Conservation (phyloP, 2,888 invertebrate genomes). For the Nomada flava region DNA sequence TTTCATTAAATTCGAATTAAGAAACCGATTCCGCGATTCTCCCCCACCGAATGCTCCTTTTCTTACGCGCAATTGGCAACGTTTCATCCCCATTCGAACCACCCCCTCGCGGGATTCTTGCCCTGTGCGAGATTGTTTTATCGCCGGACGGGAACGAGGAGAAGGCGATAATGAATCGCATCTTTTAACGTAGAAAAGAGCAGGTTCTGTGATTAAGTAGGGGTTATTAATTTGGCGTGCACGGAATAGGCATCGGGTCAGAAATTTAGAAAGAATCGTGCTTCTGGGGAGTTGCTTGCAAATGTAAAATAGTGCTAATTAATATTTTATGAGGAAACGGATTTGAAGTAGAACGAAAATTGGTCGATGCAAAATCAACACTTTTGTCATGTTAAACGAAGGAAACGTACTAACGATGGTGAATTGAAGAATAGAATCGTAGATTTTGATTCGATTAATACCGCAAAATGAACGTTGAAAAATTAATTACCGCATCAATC, state of each 20-base stretch:
- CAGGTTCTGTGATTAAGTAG: neutral
- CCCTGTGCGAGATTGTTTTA: neutral
- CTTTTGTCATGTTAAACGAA: no score
- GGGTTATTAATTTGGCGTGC: neutral
- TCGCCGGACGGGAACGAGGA: neutral
- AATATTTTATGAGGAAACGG: no score
- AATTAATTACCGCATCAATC: no score
- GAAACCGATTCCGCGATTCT: constrained; percentile 33
- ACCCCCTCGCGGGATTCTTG: neutral
- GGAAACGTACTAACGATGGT: no score
- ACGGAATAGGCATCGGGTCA: neutral
- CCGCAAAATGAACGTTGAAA: no score
- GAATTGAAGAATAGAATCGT: no score
- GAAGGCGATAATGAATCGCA: neutral
- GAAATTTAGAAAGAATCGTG: neutral
- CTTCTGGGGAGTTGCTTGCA: neutral
- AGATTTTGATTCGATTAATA: no score
- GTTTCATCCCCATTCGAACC: neutral
- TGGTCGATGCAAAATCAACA: no score
- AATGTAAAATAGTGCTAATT: no score
- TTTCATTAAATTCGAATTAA: constrained; percentile 67
- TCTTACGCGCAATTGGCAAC: neutral
- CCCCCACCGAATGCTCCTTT: neutral
- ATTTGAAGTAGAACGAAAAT: no score
- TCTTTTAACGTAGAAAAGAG: neutral